Conservation (phyloP, 1,140 invertebrate species). For the Palaemon carinicauda region DNA sequence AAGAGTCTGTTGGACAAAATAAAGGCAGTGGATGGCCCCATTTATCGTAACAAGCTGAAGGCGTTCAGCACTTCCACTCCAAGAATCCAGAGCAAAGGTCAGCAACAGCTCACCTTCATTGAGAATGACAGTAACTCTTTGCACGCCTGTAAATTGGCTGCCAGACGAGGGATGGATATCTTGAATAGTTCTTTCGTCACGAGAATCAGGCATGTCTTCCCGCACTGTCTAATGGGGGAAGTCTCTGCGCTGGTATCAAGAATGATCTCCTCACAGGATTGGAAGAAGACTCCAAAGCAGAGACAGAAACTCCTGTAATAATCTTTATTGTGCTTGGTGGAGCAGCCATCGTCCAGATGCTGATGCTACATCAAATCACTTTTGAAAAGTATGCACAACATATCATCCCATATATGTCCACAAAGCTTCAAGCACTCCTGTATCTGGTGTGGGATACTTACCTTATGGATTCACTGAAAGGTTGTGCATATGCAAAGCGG, state of each 20-base stretch:
- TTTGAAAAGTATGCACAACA: neutral
- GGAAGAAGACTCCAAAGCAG: neutral
- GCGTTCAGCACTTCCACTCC: no score
- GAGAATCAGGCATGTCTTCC: no score
- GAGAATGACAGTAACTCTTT: no score
- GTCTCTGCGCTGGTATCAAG: neutral
- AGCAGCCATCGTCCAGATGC: neutral
- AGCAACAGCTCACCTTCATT: no score
- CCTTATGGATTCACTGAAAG: neutral
- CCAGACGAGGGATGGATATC: no score
- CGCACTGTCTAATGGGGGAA: no score
- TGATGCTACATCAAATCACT: neutral
- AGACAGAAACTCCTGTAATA: neutral
- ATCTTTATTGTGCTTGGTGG: neutral
- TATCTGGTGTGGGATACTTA: neutral
- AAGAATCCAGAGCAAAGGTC: no score
- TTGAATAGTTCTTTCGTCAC: no score
- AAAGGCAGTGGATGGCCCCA: neutral
- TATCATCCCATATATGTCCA: neutral
- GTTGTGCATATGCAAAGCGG: neutral
- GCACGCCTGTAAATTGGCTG: no score
- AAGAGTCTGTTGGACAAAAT: neutral
- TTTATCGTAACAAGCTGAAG: neutral
- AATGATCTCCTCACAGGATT: constrained; percentile 2
- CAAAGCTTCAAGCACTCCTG: neutral